Evolutionary conservation across 2,113 vertebrate species (phyloP).

Genomic region (Indicator indicator): DNA sequence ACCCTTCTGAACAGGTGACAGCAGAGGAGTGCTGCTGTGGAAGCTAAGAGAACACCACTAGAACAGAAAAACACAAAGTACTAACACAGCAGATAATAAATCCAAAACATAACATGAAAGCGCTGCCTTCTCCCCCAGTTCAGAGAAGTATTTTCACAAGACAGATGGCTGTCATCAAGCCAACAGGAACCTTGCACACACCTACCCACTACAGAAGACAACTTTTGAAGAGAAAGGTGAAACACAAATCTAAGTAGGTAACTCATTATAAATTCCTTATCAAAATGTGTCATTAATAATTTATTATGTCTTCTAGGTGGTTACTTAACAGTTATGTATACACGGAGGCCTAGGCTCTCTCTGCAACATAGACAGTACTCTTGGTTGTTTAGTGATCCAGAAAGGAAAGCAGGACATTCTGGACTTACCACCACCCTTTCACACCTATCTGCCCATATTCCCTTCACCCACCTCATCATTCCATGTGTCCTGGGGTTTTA

Average conservation of each 20-base stretch:
- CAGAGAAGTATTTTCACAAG: neutral
- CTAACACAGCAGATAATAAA: neutral
- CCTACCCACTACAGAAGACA: neutral
- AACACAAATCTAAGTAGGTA: neutral
- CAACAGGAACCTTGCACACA: neutral
- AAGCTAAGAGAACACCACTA: neutral
- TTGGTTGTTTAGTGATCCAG: neutral
- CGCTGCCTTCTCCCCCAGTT: neutral
- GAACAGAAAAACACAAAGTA: neutral
- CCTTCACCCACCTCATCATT: neutral
- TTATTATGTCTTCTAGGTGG: neutral
- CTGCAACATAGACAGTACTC: neutral
- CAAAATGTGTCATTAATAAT: neutral
- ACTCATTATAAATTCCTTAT: neutral
- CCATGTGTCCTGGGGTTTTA: rapidly evolving
- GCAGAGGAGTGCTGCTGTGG: neutral
- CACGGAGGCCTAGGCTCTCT: rapidly evolving
- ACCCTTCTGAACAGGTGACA: neutral
- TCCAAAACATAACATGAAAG: neutral
- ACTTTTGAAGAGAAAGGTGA: neutral
- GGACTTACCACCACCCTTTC: neutral
- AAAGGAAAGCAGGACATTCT: neutral
- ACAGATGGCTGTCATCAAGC: neutral
- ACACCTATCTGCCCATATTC: neutral
- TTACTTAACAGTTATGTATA: neutral